A percentile compares a stretch with the other conserved stretches of the same genome.
These are phyloP conservation scores for Sebastes glaucus DNA, from an alignment of 2,797 vertebrate genomes.

Conservation along the genomic window DNA sequence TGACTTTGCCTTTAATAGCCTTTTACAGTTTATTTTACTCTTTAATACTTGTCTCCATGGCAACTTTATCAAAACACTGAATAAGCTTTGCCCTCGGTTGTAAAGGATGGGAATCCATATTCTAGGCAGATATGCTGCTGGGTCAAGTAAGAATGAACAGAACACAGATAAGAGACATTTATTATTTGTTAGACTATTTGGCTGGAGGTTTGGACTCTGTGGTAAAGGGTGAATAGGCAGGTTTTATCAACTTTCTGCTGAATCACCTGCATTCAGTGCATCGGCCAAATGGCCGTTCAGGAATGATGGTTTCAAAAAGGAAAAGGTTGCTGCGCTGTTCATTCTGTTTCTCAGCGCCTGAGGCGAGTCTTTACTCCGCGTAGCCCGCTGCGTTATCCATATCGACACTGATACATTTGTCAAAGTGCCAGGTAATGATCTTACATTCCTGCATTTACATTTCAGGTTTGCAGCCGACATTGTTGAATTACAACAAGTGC, in stretches of 20 bases:
- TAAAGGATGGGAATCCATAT: background rate
- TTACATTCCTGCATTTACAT: constrained; percentile 9
- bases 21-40: background rate
- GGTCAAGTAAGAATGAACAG: background rate
- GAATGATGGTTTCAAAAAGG: background rate
- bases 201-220: background rate
- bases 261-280: background rate
- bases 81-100: background rate
- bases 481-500: background rate
- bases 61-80: background rate
- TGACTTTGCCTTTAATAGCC: background rate
- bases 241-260: constrained; percentile 9
- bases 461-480: background rate
- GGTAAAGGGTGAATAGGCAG: background rate
- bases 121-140: background rate
- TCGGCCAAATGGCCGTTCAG: background rate
- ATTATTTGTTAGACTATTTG: background rate
- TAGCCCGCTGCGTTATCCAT: background rate
- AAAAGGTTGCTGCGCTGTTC: background rate
- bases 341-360: background rate
- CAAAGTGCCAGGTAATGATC: constrained; percentile 7
- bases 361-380: background rate
- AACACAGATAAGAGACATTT: background rate
- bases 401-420: background rate
- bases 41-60: background rate